phyloP scores from a whole-genome alignment of 2,888 invertebrate species.

The Acrobasis suavella region DNA sequence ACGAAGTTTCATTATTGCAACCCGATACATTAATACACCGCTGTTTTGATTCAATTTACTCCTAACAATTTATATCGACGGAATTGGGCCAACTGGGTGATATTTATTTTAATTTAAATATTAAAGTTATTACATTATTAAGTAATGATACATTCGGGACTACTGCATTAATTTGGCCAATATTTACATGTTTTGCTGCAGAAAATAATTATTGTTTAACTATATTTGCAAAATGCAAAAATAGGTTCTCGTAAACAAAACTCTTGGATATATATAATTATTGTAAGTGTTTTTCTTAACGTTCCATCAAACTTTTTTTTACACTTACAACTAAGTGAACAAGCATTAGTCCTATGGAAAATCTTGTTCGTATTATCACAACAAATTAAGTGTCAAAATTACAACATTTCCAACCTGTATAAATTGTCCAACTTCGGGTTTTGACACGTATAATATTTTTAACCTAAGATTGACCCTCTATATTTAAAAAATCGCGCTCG shows the following conservation, averaged over 20 bases:
- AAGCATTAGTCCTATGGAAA: too few species aligned
- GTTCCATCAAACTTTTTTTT: too few species aligned
- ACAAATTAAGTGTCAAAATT: too few species aligned
- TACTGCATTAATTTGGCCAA: conserved; percentile 6
- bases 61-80: conserved; percentile 19
- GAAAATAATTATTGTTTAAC: not conserved
- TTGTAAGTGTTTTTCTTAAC: too few species aligned
- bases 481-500: not conserved
- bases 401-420: too few species aligned
- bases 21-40: conserved; percentile 10
- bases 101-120: conserved; percentile 14
- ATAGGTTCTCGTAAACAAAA: not conserved
- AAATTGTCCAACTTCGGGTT: too few species aligned
- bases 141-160: conserved; percentile 15
- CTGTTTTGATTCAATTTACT: conserved; percentile 18
- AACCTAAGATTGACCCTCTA: too few species aligned
- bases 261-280: too few species aligned
- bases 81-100: conserved; percentile 13
- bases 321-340: too few species aligned
- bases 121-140: conserved; percentile 15
- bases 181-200: not conserved
- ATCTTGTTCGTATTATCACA: too few species aligned
- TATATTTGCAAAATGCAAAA: not conserved
- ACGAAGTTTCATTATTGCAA: conserved; percentile 4
- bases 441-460: too few species aligned